Evolutionary conservation across 1,140 invertebrate genomes (phyloP), one percentile per base, ranked within the genome.

Genomic region (Eriocheir sinensis): DNA sequence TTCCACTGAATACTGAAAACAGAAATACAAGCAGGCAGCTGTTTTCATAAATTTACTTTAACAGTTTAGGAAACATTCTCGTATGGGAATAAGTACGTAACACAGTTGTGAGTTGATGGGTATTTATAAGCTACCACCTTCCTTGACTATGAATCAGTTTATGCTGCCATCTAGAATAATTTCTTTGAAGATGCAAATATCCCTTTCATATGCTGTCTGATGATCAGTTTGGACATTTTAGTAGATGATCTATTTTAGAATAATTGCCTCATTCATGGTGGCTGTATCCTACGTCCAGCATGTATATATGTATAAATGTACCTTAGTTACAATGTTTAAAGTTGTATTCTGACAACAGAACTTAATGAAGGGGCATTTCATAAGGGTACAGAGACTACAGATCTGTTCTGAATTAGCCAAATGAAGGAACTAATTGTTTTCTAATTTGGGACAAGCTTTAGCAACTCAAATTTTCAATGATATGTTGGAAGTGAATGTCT

Each of bases 261-360:
- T 72, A 4, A 72, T 72, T 72, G 21, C 21, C 4, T n/a, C 0
- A n/a, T 72, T n/a, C 27, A 72, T 72, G 60, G 60, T n/a, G 60
- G n/a, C 60, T 72, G 60, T 53, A 53, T n/a, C n/a, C 9, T 6
- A 72, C 60, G 60, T 72, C 60, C 60, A 72, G 60, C 60, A 72
- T 72, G 60, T 72, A 72, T 72, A 72, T 72, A 72, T 72, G 60
- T 72, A 72, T 72, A 72, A 72, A 72, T 2, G 60, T 72, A 72
- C 60, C n/a, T n/a, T 72, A 72, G 60, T 72, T 72, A 72, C 60
- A 21, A n/a, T 72, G 60, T 72, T 72, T 72, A 21, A 21, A 17
- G 60, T 21, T 72, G 60, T 72, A 72, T 72, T 12, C 21, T 72
- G 60, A 72, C 60, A 72, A n/a, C 60, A 72, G n/a, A 72, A 72